Evolutionary conservation across 64 coral and sea anemone genomes (phyloP), one percentile per base, ranked within the genome.

Genomic region (Dendronephthya gigantea): DNA sequence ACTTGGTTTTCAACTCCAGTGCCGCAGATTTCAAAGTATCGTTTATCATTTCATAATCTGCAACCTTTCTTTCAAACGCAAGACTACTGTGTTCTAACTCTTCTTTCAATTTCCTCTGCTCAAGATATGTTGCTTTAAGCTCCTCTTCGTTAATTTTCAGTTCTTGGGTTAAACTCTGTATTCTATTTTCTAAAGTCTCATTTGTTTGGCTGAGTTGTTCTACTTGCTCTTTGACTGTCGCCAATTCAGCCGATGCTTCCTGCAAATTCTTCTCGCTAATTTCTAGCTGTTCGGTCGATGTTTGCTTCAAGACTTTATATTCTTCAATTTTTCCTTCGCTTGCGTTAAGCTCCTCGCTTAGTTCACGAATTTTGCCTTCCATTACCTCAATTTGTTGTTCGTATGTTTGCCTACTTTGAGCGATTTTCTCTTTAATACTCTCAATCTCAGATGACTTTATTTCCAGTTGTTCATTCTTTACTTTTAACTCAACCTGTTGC

Each of bases 21-120:
- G 8, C 43, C 43, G 82, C 51, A 48, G 8, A 50, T 49, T 14
- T 36, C 34, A 49, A 22, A 4, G 69, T 40, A 22, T 89, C 88
- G 50, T 84, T 32, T 37, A 89, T n/a, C 72, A 47, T 22, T 30
- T 72, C 33, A 51, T 84, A 68, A 34, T 89, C 66, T 35, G 66
- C 38, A 15, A 84, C 88, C 11, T 48, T 89, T n/a, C 27, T 84
- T 49, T 50, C 82, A 35, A 84, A 38, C 33, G 83, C 82, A n/a
- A n/a, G 55, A 62, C 55, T 19, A 62, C 25, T 62, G 25, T 27
- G 55, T 2, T 62, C 55, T 22, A 62, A 62, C 25, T 62, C 55
- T 62, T 2, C 55, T 22, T 62, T 62, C 17, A 62, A 22, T 1
- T 27, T 62, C 25, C 25, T 27, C 55, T 62, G 55, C 17, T 62